A percentile compares a stretch with the other conserved stretches of the same genome.
Evolutionary conservation across 2,113 vertebrate genomes (phyloP).

Genomic region (Platysteira castanea): DNA sequence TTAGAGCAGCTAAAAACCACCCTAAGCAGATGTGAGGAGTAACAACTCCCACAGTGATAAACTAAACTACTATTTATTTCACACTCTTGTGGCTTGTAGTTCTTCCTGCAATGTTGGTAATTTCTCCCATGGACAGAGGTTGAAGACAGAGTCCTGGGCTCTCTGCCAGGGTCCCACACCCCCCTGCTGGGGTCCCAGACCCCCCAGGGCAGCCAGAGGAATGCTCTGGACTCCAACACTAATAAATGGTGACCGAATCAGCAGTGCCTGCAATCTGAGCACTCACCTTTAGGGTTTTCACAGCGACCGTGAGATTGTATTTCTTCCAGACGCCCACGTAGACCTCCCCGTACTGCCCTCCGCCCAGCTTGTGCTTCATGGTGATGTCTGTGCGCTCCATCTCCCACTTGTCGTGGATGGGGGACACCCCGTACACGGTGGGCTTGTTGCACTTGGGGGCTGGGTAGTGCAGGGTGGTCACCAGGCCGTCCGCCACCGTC

Average conservation of each 20-base stretch:
- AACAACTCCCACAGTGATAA: too few species aligned
- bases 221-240: too few species aligned
- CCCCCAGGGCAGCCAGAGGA: too few species aligned
- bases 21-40: too few species aligned
- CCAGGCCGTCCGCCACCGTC: conserved; percentile 94
- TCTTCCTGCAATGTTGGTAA: too few species aligned
- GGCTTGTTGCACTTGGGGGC: conserved; percentile 99
- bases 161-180: too few species aligned
- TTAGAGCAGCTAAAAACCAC: too few species aligned
- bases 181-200: too few species aligned
- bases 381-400: conserved; percentile 99
- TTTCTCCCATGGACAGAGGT: too few species aligned
- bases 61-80: too few species aligned
- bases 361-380: conserved; percentile 99
- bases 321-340: conserved; percentile 98
- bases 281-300: conserved; percentile 94
- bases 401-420: conserved; percentile 99
- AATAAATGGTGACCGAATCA: not conserved
- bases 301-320: conserved; percentile 96
- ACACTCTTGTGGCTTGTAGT: too few species aligned
- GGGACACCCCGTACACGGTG: conserved; percentile 97
- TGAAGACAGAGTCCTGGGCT: too few species aligned
- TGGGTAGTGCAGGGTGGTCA: conserved; percentile 97
- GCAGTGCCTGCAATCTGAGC: not conserved
- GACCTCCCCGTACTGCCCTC: conserved; percentile 97